Conservation (phyloP, 2,888 invertebrate species). For the Melanotus villosus region DNA sequence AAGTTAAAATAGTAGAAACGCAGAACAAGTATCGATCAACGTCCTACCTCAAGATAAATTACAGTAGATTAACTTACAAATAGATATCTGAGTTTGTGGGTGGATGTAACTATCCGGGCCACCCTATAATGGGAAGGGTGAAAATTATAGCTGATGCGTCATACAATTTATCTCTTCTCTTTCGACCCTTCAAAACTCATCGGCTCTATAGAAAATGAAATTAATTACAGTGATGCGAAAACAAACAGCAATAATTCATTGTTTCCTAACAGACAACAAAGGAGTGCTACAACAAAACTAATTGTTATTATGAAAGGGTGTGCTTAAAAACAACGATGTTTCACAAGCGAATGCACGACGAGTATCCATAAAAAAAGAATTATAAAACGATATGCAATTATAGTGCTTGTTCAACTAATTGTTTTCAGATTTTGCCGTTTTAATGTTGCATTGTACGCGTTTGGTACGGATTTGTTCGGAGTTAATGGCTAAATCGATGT, state of each 20-base stretch:
- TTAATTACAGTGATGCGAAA: slow-evolving; percentile 21
- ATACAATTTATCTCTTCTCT: slow-evolving; percentile 9
- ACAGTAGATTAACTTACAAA: slow-evolving; percentile 7
- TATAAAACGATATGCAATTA: background rate
- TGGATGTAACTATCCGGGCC: background rate
- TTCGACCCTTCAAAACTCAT: slow-evolving; percentile 12
- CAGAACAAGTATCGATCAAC: background rate
- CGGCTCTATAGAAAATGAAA: slow-evolving; percentile 15
- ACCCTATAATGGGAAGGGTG: background rate
- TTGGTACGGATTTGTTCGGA: too few relatives aligned
- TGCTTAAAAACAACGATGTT: background rate
- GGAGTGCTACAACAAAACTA: slow-evolving; percentile 8
- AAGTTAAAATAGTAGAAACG: background rate
- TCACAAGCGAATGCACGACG: background rate
- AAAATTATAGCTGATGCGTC: slow-evolving; percentile 7
- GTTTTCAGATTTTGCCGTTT: background rate
- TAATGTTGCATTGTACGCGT: too few relatives aligned
- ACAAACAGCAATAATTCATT: slow-evolving; percentile 18
- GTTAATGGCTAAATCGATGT: too few relatives aligned
- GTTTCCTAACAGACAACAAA: slow-evolving; percentile 10
- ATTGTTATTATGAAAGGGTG: slow-evolving; percentile 9
- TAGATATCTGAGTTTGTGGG: slow-evolving; percentile 8
- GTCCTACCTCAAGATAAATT: background rate
- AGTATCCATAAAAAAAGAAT: background rate
- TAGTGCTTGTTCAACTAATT: background rate